phyloP scores from a whole-genome alignment of 2,797 vertebrate species.

The Lutjanus campechanus region DNA sequence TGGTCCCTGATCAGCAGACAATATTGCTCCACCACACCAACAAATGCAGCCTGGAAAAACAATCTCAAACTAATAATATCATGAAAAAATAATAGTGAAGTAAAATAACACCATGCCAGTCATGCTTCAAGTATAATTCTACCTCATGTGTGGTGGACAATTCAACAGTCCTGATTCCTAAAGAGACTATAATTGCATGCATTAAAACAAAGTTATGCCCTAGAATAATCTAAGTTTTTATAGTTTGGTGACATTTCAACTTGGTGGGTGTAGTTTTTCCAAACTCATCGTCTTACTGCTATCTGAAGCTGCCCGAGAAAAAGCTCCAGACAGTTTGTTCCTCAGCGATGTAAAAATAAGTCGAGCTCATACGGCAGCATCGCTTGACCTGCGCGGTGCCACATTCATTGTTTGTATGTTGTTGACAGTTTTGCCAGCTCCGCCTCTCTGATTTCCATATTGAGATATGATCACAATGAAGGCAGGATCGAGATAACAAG shows the following conservation, averaged over 20 bases:
- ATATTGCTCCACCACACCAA: no score
- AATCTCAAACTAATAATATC: no score
- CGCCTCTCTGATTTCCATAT: constrained; percentile 21
- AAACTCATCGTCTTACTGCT: neutral
- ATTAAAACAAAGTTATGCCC: neutral
- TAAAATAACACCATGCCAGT: no score
- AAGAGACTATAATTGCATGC: neutral
- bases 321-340: neutral
- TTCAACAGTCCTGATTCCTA: no score
- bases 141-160: no score
- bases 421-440: constrained; percentile 2
- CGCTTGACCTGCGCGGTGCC: neutral
- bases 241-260: no score
- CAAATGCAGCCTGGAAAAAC: no score
- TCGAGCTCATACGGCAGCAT: neutral
- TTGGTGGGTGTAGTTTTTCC: no score
- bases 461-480: constrained; percentile 16
- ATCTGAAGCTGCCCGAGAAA: neutral
- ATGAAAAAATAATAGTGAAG: no score
- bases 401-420: constrained; percentile 3
- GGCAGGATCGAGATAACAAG: constrained; percentile 26
- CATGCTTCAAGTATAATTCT: no score
- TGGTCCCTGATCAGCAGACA: no score
- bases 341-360: neutral
- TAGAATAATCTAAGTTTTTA: neutral